Evolutionary conservation across 2,797 vertebrate genomes (phyloP).

Genomic region (Malurus leucopterus): DNA sequence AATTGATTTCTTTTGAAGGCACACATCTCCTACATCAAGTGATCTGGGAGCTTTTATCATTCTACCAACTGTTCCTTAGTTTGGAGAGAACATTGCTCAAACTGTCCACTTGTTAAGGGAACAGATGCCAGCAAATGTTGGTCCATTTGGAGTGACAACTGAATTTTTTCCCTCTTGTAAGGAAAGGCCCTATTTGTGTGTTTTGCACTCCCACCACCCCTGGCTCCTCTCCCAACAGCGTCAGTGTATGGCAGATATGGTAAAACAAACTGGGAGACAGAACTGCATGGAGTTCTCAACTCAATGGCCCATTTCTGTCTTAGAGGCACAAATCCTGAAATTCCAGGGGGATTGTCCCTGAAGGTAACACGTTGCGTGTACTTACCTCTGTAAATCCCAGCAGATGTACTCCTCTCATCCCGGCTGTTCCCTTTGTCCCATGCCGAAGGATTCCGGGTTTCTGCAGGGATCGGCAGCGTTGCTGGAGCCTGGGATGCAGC

Average conservation of each 20-base stretch:
- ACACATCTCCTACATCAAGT: background rate
- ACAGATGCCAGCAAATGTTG: background rate
- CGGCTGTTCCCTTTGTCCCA: rapidly evolving
- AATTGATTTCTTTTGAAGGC: background rate
- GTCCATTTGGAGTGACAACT: background rate
- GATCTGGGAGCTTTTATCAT: background rate
- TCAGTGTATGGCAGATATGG: background rate
- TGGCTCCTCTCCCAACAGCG: background rate
- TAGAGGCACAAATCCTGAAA: background rate
- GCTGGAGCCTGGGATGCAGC: background rate
- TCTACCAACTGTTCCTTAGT: background rate
- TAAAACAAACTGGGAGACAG: background rate
- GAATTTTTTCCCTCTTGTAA: background rate
- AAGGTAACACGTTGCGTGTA: background rate
- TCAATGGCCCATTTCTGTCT: background rate
- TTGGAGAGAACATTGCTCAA: background rate
- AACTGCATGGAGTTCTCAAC: rapidly evolving
- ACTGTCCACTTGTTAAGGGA: background rate
- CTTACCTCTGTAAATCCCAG: background rate
- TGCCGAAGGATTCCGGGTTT: rapidly evolving
- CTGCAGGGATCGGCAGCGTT: background rate
- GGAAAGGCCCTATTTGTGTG: background rate
- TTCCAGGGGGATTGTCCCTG: background rate
- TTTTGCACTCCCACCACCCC: background rate
- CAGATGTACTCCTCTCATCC: rapidly evolving